A percentile compares a stretch with the other conserved stretches of the same genome.
phyloP scores from a whole-genome alignment of 2,888 invertebrate genomes.

The Phlogophora meticulosa region DNA sequence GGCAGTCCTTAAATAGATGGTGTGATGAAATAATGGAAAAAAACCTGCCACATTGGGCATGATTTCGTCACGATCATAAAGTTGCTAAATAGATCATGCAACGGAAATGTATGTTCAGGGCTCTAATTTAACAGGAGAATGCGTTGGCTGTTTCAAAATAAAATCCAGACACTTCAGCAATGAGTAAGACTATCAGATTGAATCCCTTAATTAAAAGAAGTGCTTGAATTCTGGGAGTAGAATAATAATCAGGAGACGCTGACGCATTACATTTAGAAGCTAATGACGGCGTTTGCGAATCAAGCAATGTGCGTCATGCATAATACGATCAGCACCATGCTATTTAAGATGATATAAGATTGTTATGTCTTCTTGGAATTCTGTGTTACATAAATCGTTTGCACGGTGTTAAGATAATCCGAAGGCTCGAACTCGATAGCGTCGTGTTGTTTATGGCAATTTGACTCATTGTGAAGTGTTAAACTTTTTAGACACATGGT shows the following conservation, averaged over 20 bases:
- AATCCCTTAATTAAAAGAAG: slow-evolving; percentile 4
- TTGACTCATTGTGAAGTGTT: neutral
- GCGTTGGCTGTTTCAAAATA: neutral
- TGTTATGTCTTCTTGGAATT: slow-evolving; percentile 21
- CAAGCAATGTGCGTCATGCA: slow-evolving; percentile 29
- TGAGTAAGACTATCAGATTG: neutral
- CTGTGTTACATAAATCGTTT: slow-evolving; percentile 17
- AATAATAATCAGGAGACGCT: slow-evolving; percentile 16
- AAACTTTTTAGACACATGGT: neutral
- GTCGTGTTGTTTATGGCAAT: neutral
- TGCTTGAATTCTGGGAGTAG: neutral
- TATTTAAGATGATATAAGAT: slow-evolving; percentile 19
- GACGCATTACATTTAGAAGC: slow-evolving; percentile 29
- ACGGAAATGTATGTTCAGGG: neutral
- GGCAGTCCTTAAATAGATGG: too few species aligned
- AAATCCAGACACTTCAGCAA: neutral
- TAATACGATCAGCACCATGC: slow-evolving; percentile 14
- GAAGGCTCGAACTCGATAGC: neutral
- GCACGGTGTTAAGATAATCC: neutral
- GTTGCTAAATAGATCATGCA: neutral
- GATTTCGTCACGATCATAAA: neutral
- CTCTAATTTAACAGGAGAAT: neutral
- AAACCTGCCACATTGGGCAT: neutral
- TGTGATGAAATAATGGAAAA: neutral
- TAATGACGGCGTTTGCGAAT: slow-evolving; percentile 35